phyloP scores from a whole-genome alignment of 2,113 vertebrate genomes.

The Cephalopterus ornatus region DNA sequence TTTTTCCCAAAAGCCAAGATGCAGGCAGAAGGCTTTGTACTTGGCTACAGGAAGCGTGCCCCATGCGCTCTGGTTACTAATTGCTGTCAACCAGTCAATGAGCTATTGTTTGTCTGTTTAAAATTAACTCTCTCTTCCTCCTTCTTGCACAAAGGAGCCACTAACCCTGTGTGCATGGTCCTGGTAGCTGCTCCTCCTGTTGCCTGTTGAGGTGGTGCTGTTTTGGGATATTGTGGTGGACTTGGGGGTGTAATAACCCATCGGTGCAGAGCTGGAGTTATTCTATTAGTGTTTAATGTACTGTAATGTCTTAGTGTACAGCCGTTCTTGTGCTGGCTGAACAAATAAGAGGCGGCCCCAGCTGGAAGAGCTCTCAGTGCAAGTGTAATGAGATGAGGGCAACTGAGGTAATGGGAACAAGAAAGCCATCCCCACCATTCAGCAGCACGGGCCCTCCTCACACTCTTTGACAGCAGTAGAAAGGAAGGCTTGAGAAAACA shows the following conservation, averaged over 20 bases:
- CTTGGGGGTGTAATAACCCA: background rate
- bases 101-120: conserved; percentile 56
- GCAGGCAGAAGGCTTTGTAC: fast-evolving
- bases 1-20: background rate
- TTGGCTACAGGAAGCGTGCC: background rate
- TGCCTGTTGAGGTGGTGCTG: background rate
- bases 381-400: background rate
- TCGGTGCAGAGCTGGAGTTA: background rate
- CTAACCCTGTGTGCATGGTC: background rate
- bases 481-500: background rate
- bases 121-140: conserved; percentile 52
- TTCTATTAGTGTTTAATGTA: background rate
- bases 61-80: conserved; percentile 29
- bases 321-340: background rate
- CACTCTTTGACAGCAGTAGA: background rate
- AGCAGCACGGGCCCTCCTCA: background rate
- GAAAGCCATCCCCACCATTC: background rate
- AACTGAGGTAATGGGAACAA: background rate
- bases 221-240: background rate
- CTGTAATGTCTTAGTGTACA: background rate
- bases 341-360: background rate
- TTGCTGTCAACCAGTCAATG: conserved; percentile 35
- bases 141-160: background rate
- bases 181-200: background rate
- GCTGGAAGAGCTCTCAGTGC: background rate